Base-by-base conservation (phyloP, 2,113 vertebrate genomes). In the Macroglossus sobrinus region DNA sequence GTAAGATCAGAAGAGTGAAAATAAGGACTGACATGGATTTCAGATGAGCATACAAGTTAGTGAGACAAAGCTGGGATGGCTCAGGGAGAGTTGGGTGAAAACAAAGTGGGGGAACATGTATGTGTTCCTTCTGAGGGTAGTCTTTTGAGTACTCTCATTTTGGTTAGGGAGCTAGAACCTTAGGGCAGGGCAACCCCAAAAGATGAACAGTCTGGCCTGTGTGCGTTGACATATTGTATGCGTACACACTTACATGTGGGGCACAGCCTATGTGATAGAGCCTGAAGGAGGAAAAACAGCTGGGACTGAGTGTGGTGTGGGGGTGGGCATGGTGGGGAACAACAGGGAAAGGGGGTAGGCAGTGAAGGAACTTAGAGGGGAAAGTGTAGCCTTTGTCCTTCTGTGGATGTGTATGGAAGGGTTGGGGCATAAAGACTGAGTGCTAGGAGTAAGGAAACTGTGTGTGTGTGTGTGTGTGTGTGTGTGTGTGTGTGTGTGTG, bases 121-220 rank as follows among this genome's bases (percentile, higher is more conserved):
- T 88, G n/a, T 80, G 30, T 8, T 84, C 10, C 53, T 69, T 53
- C 18, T 82, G 21, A 90, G 35, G 47, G 43, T 96, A 16, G 47
- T 89, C 4, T 75, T 91, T 95, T 66, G 33, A 92, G 43, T 96
- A 16, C 15, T n/a, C 21, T 87, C 33, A 33, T 92, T 93, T 91
- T 90, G 28, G n/a, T 50, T 97, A 63, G 68, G 75, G 35, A 90
- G 14, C 43, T 96, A n/a, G 57, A 89, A 82, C 75, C 22, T 94
- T 43, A 59, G 76, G 12, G 50, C 21, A 63, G 66, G 57, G 53
- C 84, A 18, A 85, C 43, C 16, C 22, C 7, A 21, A 90, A 66
- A 33, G 53, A 59, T n/a, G n/a, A 78, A 76, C 0, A 81, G 9
- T 40, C 43, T 92, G 59, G 21, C 50, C 5, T 92, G 21, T 59